A percentile compares a stretch with the other conserved stretches of the same genome.
Conservation (phyloP, 2,113 vertebrate genomes). For the Phylloscopus trochiloides region DNA sequence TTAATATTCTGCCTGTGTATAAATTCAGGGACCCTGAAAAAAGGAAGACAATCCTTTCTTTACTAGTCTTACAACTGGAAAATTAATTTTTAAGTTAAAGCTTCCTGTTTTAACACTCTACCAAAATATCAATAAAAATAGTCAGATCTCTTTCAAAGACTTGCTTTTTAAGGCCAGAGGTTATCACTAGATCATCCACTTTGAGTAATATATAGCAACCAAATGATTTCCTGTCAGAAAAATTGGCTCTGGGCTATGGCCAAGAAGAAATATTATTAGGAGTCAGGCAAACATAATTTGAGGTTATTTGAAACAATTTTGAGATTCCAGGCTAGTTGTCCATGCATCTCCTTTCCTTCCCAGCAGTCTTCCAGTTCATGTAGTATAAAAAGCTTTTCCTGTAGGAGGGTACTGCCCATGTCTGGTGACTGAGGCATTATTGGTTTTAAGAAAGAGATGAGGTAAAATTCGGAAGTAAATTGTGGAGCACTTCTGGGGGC, state of each 20-base stretch:
- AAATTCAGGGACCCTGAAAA: neutral
- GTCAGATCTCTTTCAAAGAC: neutral
- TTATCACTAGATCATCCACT: neutral
- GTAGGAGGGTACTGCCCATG: neutral
- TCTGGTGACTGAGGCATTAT: neutral
- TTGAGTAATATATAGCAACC: neutral
- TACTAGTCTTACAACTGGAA: neutral
- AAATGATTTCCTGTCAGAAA: neutral
- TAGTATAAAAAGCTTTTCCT: neutral
- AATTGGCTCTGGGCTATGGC: neutral
- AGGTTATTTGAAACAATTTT: neutral
- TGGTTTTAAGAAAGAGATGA: neutral
- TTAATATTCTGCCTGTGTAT: neutral
- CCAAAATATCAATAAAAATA: neutral
- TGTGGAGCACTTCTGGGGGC: neutral
- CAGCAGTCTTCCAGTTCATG: neutral
- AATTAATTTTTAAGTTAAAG: neutral
- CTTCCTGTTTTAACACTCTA: neutral
- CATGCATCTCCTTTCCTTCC: neutral
- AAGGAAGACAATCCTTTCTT: neutral
- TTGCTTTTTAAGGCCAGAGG: neutral
- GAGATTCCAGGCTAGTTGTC: neutral
- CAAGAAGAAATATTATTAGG: neutral
- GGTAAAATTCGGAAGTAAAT: neutral
- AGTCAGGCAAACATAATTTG: neutral